phyloP scores from a whole-genome alignment of 2,888 invertebrate species.

The Netelia fuscicornis region DNA sequence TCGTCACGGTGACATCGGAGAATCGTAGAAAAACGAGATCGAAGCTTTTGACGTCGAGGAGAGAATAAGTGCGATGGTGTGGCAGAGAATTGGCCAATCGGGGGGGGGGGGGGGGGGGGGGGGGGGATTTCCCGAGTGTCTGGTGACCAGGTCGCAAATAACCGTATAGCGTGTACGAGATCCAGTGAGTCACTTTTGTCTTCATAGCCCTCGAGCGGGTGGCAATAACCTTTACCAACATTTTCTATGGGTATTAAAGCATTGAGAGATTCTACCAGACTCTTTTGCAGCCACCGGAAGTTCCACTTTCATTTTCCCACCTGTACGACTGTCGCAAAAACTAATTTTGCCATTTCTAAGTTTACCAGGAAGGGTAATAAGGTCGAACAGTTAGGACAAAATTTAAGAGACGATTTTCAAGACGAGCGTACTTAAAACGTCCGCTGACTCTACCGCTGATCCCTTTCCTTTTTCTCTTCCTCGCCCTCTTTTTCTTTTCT shows the following conservation, averaged over 20 bases:
- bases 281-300: conserved; percentile 5
- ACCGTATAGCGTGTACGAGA: neutral
- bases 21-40: neutral
- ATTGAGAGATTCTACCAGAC: conserved; percentile 34
- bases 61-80: neutral
- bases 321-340: neutral
- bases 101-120: conserved; percentile 4
- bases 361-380: conserved; percentile 41
- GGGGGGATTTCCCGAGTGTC: neutral
- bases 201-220: neutral
- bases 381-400: conserved; percentile 38
- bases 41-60: conserved; percentile 27
- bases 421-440: conserved; percentile 53
- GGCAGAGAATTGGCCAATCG: conserved; percentile 27
- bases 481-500: neutral
- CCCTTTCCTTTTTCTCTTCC: conserved; percentile 16
- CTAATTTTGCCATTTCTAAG: conserved; percentile 35
- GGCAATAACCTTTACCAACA: conserved; percentile 9
- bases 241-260: conserved; percentile 30
- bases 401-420: conserved; percentile 53
- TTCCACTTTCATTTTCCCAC: conserved; percentile 4
- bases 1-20: neutral
- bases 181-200: conserved; percentile 29
- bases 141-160: neutral
- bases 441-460: conserved; percentile 36